phyloP scores from a whole-genome alignment of 1,140 invertebrate species.

The Colletes latitarsis region DNA sequence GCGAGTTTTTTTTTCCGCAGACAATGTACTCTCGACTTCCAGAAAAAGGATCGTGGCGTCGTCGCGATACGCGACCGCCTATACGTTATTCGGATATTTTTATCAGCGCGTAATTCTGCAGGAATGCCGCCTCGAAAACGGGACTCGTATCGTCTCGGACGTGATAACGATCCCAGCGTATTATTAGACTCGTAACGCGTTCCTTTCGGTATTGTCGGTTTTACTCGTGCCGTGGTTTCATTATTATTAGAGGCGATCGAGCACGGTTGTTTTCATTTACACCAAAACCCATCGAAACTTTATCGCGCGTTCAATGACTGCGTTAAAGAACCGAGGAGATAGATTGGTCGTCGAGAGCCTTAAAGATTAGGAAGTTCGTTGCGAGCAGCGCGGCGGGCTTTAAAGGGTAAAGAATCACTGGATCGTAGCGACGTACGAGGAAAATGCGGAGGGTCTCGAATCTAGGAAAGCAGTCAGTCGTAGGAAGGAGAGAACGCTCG shows the following conservation, averaged over 20 bases:
- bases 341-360: too few species aligned
- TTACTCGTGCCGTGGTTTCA: background rate
- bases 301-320: too few species aligned
- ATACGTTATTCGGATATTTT: conserved; percentile 45
- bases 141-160: conserved; percentile 21
- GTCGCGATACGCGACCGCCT: conserved; percentile 1
- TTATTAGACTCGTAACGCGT: conserved; percentile 47
- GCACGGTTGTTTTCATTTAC: background rate
- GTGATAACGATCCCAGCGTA: conserved; percentile 50
- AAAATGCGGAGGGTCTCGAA: background rate
- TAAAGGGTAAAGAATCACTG: background rate
- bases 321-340: too few species aligned
- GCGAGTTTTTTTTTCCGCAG: background rate
- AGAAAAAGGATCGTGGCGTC: background rate
- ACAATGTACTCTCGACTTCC: background rate
- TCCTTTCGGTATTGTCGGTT: conserved; percentile 19
- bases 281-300: too few species aligned
- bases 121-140: conserved; percentile 35
- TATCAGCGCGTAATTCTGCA: conserved; percentile 48
- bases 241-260: background rate
- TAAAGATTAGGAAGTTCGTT: too few species aligned
- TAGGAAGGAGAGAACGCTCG: background rate
- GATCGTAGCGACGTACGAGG: background rate
- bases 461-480: background rate
- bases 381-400: background rate